Percentiles rank a stretch among this genome's conserved stretches.
These are phyloP conservation scores for Rhineura floridana DNA, from an alignment of 2,113 vertebrate species.

Conservation along the genomic window DNA sequence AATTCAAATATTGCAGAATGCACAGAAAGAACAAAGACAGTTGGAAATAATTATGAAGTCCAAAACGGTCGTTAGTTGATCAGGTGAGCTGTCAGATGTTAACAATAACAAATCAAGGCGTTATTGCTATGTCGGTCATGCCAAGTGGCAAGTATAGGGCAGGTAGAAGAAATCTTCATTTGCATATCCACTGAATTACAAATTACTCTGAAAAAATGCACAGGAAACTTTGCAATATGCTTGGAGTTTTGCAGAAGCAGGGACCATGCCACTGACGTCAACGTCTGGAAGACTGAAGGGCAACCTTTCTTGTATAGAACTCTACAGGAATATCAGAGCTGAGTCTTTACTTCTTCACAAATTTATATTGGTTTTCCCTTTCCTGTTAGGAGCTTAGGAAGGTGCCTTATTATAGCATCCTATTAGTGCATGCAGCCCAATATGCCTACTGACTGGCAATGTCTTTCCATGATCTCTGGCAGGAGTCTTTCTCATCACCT, in stretches of 20 bases:
- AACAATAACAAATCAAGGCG: conserved; percentile 21
- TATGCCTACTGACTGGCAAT: not conserved
- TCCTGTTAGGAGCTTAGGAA: not conserved
- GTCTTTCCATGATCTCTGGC: not conserved
- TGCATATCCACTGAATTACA: not conserved
- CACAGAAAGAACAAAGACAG: conserved; percentile 26
- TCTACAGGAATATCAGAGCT: not conserved
- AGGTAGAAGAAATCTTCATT: not conserved
- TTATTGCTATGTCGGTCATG: no score
- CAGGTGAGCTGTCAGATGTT: conserved; percentile 27
- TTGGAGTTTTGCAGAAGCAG: not conserved
- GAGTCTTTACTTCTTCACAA: not conserved
- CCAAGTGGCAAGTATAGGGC: not conserved
- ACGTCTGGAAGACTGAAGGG: not conserved
- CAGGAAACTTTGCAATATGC: not conserved
- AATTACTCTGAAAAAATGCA: not conserved
- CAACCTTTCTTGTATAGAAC: not conserved
- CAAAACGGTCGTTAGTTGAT: conserved; percentile 31
- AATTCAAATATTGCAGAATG: conserved; percentile 42
- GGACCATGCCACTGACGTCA: not conserved
- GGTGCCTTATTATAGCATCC: not conserved
- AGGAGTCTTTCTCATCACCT: not conserved
- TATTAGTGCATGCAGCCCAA: not conserved
- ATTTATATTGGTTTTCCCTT: not conserved
- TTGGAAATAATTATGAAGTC: conserved; percentile 50